A percentile compares a stretch with the other conserved stretches of the same genome.
These are phyloP conservation scores for Eumacrocentrus americanus DNA, from an alignment of 2,888 invertebrate genomes.

Conservation along the genomic window DNA sequence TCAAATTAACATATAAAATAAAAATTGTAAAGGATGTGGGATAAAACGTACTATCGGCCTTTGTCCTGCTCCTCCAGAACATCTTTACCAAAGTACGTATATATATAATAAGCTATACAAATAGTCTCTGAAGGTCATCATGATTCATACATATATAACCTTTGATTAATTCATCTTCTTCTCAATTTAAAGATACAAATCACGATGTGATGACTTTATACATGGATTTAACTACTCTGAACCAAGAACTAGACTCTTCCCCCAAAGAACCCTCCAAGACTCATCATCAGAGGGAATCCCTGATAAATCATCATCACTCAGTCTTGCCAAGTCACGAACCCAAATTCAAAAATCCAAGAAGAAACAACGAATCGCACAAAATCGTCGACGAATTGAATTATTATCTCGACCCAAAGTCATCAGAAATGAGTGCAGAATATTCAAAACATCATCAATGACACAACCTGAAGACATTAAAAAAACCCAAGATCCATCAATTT, in stretches of 20 bases:
- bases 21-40: too few relatives aligned
- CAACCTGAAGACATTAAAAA: background rate
- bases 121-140: background rate
- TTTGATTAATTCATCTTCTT: background rate
- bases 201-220: background rate
- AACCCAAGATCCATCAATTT: background rate
- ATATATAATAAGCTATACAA: background rate
- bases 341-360: background rate
- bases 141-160: background rate
- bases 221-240: background rate
- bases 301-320: background rate
- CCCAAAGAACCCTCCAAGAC: background rate
- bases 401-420: background rate
- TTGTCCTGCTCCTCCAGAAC: background rate
- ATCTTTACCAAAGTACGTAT: background rate
- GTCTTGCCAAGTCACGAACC: background rate
- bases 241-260: background rate
- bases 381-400: background rate
- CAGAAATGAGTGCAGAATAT: background rate
- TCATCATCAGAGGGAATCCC: background rate
- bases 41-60: background rate
- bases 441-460: background rate
- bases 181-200: background rate
- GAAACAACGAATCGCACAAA: background rate
- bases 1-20: too few relatives aligned